A percentile compares a stretch with the other conserved stretches of the same genome.
Evolutionary conservation across 2,797 vertebrate species (phyloP).

Genomic region (Toxotes lorentzi): DNA sequence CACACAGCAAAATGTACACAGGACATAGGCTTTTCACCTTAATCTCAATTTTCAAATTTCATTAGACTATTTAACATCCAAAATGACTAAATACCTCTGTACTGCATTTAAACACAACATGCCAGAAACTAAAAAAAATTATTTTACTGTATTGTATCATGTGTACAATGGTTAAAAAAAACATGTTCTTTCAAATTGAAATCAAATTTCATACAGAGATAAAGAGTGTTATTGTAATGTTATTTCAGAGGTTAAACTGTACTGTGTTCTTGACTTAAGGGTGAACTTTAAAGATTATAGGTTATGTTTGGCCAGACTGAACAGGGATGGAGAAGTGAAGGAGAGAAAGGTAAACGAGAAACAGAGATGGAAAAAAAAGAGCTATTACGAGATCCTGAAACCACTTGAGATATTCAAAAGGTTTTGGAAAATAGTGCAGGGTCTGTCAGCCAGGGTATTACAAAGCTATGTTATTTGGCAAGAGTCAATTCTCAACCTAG

Average conservation of each 20-base stretch:
- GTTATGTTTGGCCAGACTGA: conserved; percentile 45
- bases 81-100: conserved; percentile 18
- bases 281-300: conserved; percentile 55
- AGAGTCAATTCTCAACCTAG: conserved; percentile 2
- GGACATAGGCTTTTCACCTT: conserved; percentile 31
- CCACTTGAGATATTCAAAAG: conserved; percentile 31
- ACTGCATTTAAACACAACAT: background rate
- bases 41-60: conserved; percentile 43
- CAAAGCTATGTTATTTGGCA: conserved; percentile 32
- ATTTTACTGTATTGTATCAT: background rate
- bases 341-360: conserved; percentile 15
- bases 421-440: conserved; percentile 23
- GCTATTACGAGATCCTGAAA: conserved; percentile 3
- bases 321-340: background rate
- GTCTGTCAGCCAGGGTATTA: conserved; percentile 13
- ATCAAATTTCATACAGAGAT: conserved; percentile 30
- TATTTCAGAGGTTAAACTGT: conserved; percentile 27
- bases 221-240: conserved; percentile 19
- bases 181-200: background rate
- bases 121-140: background rate
- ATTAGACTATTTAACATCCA: conserved; percentile 30
- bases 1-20: conserved; percentile 30
- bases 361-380: conserved; percentile 25
- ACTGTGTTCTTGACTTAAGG: conserved; percentile 30
- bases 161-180: background rate